Conservation (phyloP, 2,797 vertebrate species). For the Meriones psammophilus region DNA sequence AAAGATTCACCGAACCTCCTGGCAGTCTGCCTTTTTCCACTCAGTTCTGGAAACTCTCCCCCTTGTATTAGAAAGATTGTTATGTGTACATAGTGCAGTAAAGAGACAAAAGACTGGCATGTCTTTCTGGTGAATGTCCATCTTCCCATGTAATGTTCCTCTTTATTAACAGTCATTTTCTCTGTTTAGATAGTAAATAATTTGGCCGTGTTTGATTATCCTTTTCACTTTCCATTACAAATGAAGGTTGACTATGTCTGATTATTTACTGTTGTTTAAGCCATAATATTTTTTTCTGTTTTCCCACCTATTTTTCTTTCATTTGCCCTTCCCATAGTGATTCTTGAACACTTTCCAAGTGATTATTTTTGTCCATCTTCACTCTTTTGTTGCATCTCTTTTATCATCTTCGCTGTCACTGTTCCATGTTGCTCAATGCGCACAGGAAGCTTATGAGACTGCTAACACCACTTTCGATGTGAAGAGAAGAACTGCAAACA, state of each 20-base stretch:
- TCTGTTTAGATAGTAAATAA: neutral
- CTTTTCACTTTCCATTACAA: neutral
- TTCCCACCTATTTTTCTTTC: neutral
- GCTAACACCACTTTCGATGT: neutral
- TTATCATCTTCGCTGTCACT: neutral
- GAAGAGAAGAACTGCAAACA: neutral
- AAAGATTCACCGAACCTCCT: neutral
- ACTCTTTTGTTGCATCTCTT: neutral
- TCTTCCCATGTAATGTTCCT: neutral
- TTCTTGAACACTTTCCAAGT: neutral
- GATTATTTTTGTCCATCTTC: neutral
- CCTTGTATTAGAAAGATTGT: neutral
- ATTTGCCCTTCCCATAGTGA: neutral
- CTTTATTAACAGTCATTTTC: neutral
- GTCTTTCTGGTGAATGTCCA: neutral
- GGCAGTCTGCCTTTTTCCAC: neutral
- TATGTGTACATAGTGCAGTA: too few species aligned
- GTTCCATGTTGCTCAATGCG: neutral
- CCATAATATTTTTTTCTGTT: neutral
- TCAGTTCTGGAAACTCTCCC: neutral
- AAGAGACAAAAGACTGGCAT: too few species aligned
- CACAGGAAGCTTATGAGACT: neutral
- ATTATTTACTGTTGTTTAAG: neutral
- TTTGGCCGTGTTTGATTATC: neutral
- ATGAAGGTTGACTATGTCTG: neutral